Evolutionary conservation across 1,140 invertebrate genomes (phyloP), one percentile per base, ranked within the genome.

Genomic region (Penaeus chinensis): DNA sequence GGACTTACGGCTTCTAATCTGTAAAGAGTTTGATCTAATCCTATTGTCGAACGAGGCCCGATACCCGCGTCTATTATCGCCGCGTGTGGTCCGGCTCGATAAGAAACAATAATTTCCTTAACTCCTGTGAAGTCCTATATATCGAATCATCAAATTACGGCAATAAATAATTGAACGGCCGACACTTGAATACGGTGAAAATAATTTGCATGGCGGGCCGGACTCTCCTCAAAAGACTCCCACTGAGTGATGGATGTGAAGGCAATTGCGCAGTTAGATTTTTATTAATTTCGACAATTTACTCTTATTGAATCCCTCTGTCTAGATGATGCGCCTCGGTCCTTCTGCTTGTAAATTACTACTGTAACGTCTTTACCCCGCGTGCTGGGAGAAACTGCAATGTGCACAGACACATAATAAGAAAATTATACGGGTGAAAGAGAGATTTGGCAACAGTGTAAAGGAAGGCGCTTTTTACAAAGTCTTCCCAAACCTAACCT

Each of bases 81-180:
- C 4, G 80, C 86, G 86, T 87, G 86, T 77, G 71, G 69, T 78
- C 86, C 65, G 61, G 24, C 86, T 60, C 78, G 86, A 85, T 77
- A 65, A 82, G 86, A 87, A 74, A 32, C 78, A 74, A 87, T 82
- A 80, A 76, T 63, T 32, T 71, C 77, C 54, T 11, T 54, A 54
- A 54, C 54, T 54, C 54, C 54, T 54, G 54, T 8, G 54, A 54
- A 54, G 54, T 54, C 86, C 86, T 82, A 82, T 87, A 87, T 82
- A 82, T 87, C 86, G 66, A 87, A 77, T 87, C 80, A 87, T 82
- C 86, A 87, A 87, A 82, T 87, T 87, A 87, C 47, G 78, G 63
- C 24, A 8, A 63, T 83, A 82, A 87, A 82, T 82, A 87, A 82
- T 87, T 82, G 78, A 66, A 47, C 27, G 65, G 19, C 80, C 37